Evolutionary conservation across 2,797 vertebrate species (phyloP), one percentile per base, ranked within the genome.

Genomic region (Rhadinocentrus ornatus): DNA sequence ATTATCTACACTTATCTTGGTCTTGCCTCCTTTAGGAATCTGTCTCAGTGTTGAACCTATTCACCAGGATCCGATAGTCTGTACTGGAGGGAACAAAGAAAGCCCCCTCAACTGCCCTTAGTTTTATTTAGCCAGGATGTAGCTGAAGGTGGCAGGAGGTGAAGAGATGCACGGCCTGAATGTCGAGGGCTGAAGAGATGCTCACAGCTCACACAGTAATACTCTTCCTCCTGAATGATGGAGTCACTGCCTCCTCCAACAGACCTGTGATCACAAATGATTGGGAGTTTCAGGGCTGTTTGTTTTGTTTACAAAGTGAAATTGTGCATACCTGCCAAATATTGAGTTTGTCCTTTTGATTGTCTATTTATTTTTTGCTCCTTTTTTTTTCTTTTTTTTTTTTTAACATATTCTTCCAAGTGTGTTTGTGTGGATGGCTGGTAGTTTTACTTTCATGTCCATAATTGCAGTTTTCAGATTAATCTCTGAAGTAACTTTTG

Each of bases 51-150:
- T 93, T 98, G 73, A 98, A 97, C 90, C 96, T 98, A 75, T 97
- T 97, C 93, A 98, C 97, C 63, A 95, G 96, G 92, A 98, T 97
- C 93, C 96, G 97, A 90, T 97, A 96, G 86, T 66, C 80, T 78
- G 79, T 53, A 9, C 58, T 22, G 32, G 2, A 66, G 69, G 64
- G 60, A 70, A 66, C 18, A n/a, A 62, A 48, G 34, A 60, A 2
- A 4, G 53, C 69, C 67, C 27, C 63, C 71, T 73, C 48, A 1
- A 60, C 37, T n/a, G 72, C 66, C 73, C 78, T 77, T 78, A 75
- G 68, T 81, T 67, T 44, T 68, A 31, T 83, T 76, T 39, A 69
- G 83, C 79, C 66, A 66, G 73, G 69, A 78, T 84, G 78, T 83
- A 73, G 72, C 82, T 41, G 71, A 77, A 58, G 69, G 35, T 57